These are phyloP conservation scores for Drosophila kikkawai DNA, from an alignment of 1,140 invertebrate species.

Conservation along the genomic window DNA sequence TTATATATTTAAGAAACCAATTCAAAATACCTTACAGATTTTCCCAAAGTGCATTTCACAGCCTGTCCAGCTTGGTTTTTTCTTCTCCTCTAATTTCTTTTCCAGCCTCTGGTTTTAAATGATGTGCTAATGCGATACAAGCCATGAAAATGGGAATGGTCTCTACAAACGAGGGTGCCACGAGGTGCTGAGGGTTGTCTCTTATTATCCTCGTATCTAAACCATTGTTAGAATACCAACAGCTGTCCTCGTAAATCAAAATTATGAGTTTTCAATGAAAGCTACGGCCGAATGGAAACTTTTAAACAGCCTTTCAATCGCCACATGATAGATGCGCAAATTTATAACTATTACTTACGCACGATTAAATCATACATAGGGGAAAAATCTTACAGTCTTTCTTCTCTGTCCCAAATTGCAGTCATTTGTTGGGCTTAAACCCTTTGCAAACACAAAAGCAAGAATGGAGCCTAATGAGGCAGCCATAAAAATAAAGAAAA, in stretches of 20 bases:
- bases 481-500: slow-evolving; percentile 51
- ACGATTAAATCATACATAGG: slow-evolving; percentile 69
- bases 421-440: slow-evolving; percentile 73
- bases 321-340: slow-evolving; percentile 41
- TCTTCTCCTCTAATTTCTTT: slow-evolving; percentile 22
- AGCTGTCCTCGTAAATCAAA: slow-evolving; percentile 74
- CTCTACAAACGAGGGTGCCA: slow-evolving; percentile 10
- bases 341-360: slow-evolving; percentile 79
- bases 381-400: slow-evolving; percentile 5
- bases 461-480: slow-evolving; percentile 56
- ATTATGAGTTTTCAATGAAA: slow-evolving; percentile 75
- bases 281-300: slow-evolving; percentile 45
- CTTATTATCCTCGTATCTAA: slow-evolving; percentile 8
- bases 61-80: slow-evolving; percentile 46
- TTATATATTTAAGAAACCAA: neutral
- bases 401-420: slow-evolving; percentile 54
- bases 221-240: slow-evolving; percentile 60
- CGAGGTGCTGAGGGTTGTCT: slow-evolving; percentile 27
- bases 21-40: neutral
- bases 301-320: slow-evolving; percentile 44
- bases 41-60: neutral
- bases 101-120: slow-evolving; percentile 40
- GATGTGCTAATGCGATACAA: slow-evolving; percentile 70
- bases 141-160: slow-evolving; percentile 51
- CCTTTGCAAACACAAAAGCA: slow-evolving; percentile 69